Base-by-base conservation (phyloP, 2,888 invertebrate species). In the Ochlodes sylvanus region DNA sequence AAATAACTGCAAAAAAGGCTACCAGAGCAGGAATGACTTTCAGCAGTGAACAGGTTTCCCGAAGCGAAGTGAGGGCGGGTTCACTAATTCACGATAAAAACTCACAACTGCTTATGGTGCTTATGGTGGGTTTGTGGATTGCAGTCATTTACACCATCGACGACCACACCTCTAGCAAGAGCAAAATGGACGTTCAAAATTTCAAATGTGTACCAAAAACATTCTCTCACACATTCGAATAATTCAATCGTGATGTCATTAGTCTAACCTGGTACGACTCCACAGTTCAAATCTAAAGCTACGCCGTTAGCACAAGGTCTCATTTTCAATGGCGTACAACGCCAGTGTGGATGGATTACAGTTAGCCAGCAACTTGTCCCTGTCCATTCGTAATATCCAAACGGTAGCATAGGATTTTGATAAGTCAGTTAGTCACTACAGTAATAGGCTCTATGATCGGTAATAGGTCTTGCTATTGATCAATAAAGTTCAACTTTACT, bases 331-430 rank as follows among this genome's bases (percentile, higher is more conserved):
- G 44, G 56, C 52, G 32, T 15, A 52, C 17, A 12, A 7, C 15
- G 21, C 17, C 12, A 7, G 54, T 42, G 7, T 38, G 61, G 61
- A 56, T 38, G 61, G 61, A 56, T 56, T 56, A 67, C 67, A 47
- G 61, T 67, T 62, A 67, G 56, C 47, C 44, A 47, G 55, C 55
- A 67, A 66, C 41, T 60, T 50, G 38, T 27, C 50, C 57, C 15
- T 19, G 58, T 54, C 52, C 52, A 47, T 64, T 57, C 47, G 64
- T 41, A 52, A 41, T 52, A 52, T 41, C 32, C 60, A 55, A 61
- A 61, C 67, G 61, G 66, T 61, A 61, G 60, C 34, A 61, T 54
- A 44, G 67, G 55, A 67, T 61, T 55, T 61, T 38, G 61, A 61
- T 67, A 55, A 61, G 61, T 44, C 34, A 67, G 32, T 54, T 61